Conservation (phyloP, 2,797 vertebrate species). For the Cossypha polioptera region DNA sequence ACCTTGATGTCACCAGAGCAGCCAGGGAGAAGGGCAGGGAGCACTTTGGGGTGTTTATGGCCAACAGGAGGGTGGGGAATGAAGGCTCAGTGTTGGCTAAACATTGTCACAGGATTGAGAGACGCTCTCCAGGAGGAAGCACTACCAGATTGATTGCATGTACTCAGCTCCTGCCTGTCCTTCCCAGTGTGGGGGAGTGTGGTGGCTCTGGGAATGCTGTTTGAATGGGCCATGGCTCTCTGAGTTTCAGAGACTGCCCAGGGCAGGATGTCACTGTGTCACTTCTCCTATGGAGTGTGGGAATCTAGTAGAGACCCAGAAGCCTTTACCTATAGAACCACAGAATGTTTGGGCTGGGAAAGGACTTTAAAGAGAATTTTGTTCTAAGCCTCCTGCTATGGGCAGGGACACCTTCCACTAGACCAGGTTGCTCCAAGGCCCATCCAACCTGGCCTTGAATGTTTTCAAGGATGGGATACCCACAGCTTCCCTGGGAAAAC, state of each 20-base stretch:
- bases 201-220: neutral
- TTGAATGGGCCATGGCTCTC: rapidly evolving
- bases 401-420: too few relatives aligned
- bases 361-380: neutral
- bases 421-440: neutral
- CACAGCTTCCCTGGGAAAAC: neutral
- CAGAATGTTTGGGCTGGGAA: neutral
- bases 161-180: neutral
- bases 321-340: neutral
- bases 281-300: rapidly evolving
- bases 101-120: neutral
- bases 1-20: neutral
- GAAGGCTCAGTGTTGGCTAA: neutral
- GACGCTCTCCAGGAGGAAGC: neutral
- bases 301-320: rapidly evolving
- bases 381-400: neutral
- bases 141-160: rapidly evolving
- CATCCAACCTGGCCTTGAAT: neutral
- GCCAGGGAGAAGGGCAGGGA: neutral
- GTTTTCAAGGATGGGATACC: neutral
- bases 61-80: neutral
- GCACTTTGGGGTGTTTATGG: neutral
- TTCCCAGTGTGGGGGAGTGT: rapidly evolving
- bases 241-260: rapidly evolving
- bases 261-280: neutral